Evolutionary conservation across 2,113 vertebrate genomes (phyloP).

Genomic region (Suricata suricatta): DNA sequence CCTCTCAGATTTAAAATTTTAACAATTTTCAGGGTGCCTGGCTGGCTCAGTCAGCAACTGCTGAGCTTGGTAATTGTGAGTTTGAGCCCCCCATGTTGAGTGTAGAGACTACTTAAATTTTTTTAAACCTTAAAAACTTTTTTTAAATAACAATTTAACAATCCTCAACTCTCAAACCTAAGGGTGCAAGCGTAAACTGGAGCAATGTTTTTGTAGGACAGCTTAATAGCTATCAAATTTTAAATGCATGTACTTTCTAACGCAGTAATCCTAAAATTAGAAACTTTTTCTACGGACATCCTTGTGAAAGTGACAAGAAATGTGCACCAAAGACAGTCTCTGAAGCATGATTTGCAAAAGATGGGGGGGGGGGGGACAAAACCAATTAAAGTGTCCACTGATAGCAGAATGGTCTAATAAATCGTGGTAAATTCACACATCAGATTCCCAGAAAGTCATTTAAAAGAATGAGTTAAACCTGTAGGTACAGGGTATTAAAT

Average conservation of each 20-base stretch:
- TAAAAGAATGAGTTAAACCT: background rate
- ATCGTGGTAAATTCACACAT: background rate
- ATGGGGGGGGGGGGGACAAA: fast-evolving
- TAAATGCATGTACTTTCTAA: background rate
- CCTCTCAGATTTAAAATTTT: background rate
- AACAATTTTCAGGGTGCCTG: background rate
- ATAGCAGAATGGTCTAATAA: background rate
- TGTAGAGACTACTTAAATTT: background rate
- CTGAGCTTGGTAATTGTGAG: background rate
- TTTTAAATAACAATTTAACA: background rate
- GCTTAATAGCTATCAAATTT: background rate
- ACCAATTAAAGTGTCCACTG: background rate
- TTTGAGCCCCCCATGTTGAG: background rate
- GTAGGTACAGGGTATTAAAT: background rate
- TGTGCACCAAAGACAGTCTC: background rate
- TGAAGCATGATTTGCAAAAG: background rate
- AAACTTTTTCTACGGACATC: background rate
- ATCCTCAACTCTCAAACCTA: background rate
- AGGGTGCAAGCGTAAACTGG: background rate
- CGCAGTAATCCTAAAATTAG: background rate
- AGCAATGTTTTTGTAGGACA: background rate
- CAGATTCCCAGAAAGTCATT: background rate
- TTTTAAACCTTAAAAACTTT: background rate
- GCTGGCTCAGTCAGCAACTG: background rate
- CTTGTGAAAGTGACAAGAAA: background rate